Conservation (phyloP, 2,113 vertebrate species). For the Siphamia tubifer region DNA sequence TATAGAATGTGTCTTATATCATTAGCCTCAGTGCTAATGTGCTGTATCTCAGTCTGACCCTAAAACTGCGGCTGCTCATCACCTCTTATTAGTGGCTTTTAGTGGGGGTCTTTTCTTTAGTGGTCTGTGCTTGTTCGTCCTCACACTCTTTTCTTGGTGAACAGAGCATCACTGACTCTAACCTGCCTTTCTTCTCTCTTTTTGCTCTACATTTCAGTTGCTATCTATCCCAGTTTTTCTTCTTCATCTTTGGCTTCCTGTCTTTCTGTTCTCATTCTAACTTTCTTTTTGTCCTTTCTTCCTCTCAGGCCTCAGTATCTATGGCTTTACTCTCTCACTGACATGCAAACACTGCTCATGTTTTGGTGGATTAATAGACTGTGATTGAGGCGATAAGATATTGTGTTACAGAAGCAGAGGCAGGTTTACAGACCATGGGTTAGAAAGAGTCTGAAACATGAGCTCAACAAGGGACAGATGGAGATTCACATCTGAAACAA, state of each 20-base stretch:
- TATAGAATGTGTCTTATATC: no score
- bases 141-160: conserved; percentile 16
- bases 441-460: conserved; percentile 1
- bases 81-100: conserved; percentile 51
- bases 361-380: conserved; percentile 25
- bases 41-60: conserved; percentile 39
- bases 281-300: not conserved
- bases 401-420: not conserved
- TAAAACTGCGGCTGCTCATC: conserved; percentile 40
- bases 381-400: not conserved
- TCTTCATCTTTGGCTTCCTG: not conserved
- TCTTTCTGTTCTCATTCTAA: not conserved
- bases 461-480: not conserved
- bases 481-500: not conserved
- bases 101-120: no score
- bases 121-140: conserved; percentile 37
- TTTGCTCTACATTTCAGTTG: not conserved
- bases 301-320: not conserved
- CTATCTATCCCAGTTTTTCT: not conserved
- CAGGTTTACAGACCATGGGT: not conserved
- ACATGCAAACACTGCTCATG: not conserved
- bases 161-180: conserved; percentile 14
- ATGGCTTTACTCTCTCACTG: not conserved
- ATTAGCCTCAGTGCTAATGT: conserved; percentile 46
- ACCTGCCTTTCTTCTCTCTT: not conserved